Evolutionary conservation across 2,888 invertebrate species (phyloP), one percentile per base, ranked within the genome.

Genomic region (Xestobium rufovillosum): DNA sequence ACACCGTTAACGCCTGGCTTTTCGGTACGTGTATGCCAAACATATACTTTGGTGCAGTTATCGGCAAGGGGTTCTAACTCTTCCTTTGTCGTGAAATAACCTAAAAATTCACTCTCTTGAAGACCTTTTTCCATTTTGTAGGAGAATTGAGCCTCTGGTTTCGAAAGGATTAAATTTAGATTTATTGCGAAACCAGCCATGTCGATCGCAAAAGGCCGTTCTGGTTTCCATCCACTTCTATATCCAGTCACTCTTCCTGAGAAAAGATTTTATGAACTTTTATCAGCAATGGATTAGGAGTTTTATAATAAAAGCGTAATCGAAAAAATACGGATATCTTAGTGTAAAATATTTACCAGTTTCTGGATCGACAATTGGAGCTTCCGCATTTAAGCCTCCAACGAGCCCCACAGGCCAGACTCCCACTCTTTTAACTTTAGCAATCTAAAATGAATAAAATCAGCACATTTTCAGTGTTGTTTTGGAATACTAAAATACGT

Each of bases 1-100:
- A 89, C 83, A 60, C 83, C 70, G 52, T 72, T 73, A 36, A 95
- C 70, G 30, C 80, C 78, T 0, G 94, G 85, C 52, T 82, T 80
- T 62, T 95, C 92, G 1, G 97, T 96, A 54, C 96, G 74, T 2
- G 97, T 98, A 60, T 98, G 98, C 98, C 98, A 98, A 0, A 98
- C 97, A 43, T 88, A 82, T n/a, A 97, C 86, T 69, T 92, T 88
- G 0, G 86, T 85, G 56, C 96, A 97, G 49, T 79, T 78, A 47
- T 88, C 83, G 0, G 95, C 97, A 42, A 88, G 68, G 0, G 96
- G 91, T 63, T 98, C 97, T 34, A 98, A 63, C 30, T 92, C 79
- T 3, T 80, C 74, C 45, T 71, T 73, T 0, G 77, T 75, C 1
- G 79, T 78, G 41, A 90, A 71, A 54, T 83, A 80, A 44, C 80